phyloP scores from a whole-genome alignment of 2,888 invertebrate genomes.

The Cataglyphis cursor region DNA sequence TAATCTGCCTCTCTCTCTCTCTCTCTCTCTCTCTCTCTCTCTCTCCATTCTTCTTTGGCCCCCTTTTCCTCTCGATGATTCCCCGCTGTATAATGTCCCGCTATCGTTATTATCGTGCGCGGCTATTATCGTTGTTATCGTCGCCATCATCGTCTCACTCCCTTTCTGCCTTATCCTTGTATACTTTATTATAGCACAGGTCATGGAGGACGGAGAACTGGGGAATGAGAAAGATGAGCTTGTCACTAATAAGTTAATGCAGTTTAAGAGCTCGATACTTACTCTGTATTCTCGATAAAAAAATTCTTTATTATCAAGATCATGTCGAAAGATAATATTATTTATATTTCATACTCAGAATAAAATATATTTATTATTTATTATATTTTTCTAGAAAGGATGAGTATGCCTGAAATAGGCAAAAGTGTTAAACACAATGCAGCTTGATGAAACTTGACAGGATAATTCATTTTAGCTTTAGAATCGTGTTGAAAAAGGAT shows the following conservation, averaged over 20 bases:
- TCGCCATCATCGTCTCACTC: conserved; percentile 33
- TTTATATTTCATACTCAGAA: not conserved
- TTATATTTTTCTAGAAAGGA: not conserved
- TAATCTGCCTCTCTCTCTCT: conserved; percentile 52
- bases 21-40: not conserved
- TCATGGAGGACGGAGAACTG: conserved; percentile 21
- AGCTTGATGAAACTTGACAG: no score
- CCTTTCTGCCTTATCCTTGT: conserved; percentile 13
- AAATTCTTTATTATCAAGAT: not conserved
- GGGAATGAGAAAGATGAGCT: conserved; percentile 11
- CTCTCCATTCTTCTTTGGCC: not conserved
- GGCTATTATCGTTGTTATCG: conserved; percentile 54
- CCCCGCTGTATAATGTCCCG: conserved; percentile 48
- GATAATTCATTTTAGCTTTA: no score
- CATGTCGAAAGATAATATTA: not conserved
- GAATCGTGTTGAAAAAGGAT: no score
- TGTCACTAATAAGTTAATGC: conserved; percentile 6
- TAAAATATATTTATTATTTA: not conserved
- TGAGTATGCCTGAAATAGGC: no score
- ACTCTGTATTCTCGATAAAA: not conserved
- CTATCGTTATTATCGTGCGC: conserved; percentile 56
- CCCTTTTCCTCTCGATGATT: conserved; percentile 35
- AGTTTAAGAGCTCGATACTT: not conserved
- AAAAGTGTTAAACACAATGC: no score
- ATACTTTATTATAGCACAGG: conserved; percentile 4